phyloP scores from a whole-genome alignment of 1,140 invertebrate species.

The Oncopodura yosiiana region DNA sequence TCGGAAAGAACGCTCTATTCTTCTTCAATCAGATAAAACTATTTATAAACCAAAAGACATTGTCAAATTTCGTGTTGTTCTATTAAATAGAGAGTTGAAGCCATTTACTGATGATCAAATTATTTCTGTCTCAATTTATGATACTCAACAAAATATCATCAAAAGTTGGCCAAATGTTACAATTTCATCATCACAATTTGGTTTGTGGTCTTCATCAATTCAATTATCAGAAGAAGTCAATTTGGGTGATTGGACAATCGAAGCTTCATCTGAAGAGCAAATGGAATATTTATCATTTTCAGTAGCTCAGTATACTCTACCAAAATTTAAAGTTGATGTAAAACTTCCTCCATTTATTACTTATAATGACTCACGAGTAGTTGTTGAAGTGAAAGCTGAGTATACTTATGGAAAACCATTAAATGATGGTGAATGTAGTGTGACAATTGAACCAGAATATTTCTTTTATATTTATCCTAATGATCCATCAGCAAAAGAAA shows the following conservation, averaged over 20 bases:
- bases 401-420: conserved; percentile 10
- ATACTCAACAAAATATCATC: conserved; percentile 38
- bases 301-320: conserved; percentile 86
- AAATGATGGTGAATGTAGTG: neutral
- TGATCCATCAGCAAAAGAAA: no score
- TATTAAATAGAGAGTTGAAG: conserved; percentile 61
- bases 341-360: conserved; percentile 66
- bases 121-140: conserved; percentile 51
- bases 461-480: neutral
- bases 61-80: conserved; percentile 72
- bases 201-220: neutral
- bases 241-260: conserved; percentile 4
- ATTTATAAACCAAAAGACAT: conserved; percentile 80
- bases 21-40: conserved; percentile 86
- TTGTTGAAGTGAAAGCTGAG: conserved; percentile 42
- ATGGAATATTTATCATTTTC: conserved; percentile 48
- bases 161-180: neutral
- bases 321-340: conserved; percentile 78
- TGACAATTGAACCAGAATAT: neutral
- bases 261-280: neutral
- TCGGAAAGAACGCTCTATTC: conserved; percentile 72
- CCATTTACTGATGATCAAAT: conserved; percentile 49
- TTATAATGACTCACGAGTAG: conserved; percentile 62
- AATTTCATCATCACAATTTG: neutral
- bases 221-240: neutral